A percentile compares a stretch with the other conserved stretches of the same genome.
phyloP scores from a whole-genome alignment of 2,797 vertebrate genomes.

The Halcyon badia region DNA sequence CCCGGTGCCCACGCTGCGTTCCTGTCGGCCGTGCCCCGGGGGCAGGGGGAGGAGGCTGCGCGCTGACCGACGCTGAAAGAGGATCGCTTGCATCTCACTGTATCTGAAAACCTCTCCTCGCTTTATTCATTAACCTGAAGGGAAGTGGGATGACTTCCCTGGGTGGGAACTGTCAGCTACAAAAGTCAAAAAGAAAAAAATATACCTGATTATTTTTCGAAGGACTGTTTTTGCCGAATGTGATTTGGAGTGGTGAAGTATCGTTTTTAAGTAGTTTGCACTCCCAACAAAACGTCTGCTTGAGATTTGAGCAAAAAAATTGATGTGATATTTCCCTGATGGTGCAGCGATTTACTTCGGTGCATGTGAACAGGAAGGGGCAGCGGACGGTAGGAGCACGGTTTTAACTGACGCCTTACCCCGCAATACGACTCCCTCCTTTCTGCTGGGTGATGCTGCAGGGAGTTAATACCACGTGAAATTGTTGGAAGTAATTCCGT shows the following conservation, averaged over 20 bases:
- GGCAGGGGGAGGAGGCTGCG: not conserved
- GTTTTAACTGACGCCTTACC: not conserved
- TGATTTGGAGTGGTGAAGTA: not conserved
- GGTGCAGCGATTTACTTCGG: not conserved
- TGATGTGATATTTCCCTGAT: not conserved
- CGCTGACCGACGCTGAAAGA: not conserved
- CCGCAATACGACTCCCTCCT: fast-evolving
- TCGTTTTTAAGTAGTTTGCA: not conserved
- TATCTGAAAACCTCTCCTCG: not conserved
- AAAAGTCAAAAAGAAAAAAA: not conserved
- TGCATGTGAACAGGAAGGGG: not conserved
- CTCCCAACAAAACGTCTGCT: slow-evolving; percentile 20
- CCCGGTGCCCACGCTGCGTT: too few species aligned
- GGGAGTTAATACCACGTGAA: not conserved
- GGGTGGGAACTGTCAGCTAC: not conserved
- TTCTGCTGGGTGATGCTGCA: not conserved
- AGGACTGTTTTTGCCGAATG: not conserved
- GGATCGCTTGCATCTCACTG: not conserved
- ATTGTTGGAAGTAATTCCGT: not conserved
- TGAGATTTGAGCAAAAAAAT: slow-evolving; percentile 12
- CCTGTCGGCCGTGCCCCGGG: not conserved
- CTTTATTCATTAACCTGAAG: not conserved
- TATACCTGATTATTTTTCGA: not conserved
- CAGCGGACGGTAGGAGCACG: not conserved
- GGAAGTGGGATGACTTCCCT: not conserved